phyloP scores from a whole-genome alignment of 2,113 vertebrate genomes.

The Myiagra hebetior region DNA sequence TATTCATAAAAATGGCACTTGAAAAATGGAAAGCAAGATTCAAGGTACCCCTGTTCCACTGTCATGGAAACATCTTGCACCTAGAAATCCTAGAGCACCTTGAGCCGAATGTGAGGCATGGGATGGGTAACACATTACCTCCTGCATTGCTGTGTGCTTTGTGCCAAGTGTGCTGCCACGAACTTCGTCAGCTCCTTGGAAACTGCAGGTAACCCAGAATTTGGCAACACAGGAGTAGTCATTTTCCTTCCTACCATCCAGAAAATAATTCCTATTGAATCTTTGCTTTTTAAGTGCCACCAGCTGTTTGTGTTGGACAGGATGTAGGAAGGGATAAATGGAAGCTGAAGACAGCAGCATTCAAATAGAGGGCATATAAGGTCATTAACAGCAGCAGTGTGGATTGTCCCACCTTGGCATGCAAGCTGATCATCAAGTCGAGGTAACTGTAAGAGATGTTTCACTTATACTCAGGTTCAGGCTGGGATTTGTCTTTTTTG shows the following conservation, averaged over 20 bases:
- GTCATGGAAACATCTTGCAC: neutral
- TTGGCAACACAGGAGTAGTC: neutral
- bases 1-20: neutral
- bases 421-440: rapidly evolving
- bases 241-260: neutral
- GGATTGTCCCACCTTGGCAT: neutral
- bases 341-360: neutral
- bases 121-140: neutral
- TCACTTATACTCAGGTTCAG: neutral
- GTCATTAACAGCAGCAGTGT: neutral
- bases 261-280: neutral
- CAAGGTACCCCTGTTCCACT: neutral
- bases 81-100: neutral
- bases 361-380: neutral
- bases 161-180: neutral
- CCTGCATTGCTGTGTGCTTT: neutral
- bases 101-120: neutral
- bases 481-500: neutral
- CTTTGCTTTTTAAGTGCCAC: neutral
- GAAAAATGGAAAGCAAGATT: neutral
- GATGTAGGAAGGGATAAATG: neutral
- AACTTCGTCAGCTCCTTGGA: neutral
- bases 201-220: neutral
- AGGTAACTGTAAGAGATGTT: neutral
- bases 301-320: neutral